A percentile compares a stretch with the other conserved stretches of the same genome.
Evolutionary conservation across 2,888 invertebrate genomes (phyloP).

Genomic region (Drosophila conformis): DNA sequence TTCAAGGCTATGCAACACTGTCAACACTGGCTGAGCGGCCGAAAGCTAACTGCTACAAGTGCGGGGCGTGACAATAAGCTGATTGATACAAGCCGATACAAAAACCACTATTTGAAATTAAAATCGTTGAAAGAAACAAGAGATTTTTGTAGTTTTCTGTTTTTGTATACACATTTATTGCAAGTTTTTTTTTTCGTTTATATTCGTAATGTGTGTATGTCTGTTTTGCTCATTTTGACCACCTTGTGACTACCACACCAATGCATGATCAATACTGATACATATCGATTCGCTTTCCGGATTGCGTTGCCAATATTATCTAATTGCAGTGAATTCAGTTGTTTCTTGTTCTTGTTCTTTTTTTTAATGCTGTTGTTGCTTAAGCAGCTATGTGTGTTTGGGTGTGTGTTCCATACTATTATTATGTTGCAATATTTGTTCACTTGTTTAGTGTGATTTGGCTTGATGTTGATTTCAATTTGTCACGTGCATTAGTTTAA

Average conservation of each 20-base stretch:
- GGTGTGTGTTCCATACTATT: conserved; percentile 17
- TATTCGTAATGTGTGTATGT: conserved; percentile 67
- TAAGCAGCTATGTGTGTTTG: conserved; percentile 8
- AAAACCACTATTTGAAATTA: conserved; percentile 34
- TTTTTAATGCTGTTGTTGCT: conserved; percentile 21
- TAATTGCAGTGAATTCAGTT: conserved; percentile 22
- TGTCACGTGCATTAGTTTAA: conserved; percentile 57
- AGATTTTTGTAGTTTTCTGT: conserved; percentile 21
- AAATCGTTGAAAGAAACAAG: background rate
- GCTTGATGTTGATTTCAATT: conserved; percentile 35
- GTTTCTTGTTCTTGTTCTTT: conserved; percentile 2
- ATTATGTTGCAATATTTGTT: conserved; percentile 8
- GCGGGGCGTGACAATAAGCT: background rate
- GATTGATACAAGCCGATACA: background rate
- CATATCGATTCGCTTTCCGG: conserved; percentile 41
- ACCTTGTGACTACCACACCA: conserved; percentile 83
- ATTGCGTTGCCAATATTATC: conserved; percentile 31
- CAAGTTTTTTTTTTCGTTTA: conserved; percentile 74
- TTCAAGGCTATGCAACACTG: conserved; percentile 6
- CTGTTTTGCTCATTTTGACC: conserved; percentile 41
- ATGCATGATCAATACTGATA: conserved; percentile 53
- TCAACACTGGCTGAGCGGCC: background rate
- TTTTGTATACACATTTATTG: conserved; percentile 85
- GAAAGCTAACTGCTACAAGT: conserved; percentile 22
- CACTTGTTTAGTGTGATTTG: conserved; percentile 21